Evolutionary conservation across 2,113 vertebrate species (phyloP), one percentile per base, ranked within the genome.

Genomic region (Campylomormyrus tamandua): DNA sequence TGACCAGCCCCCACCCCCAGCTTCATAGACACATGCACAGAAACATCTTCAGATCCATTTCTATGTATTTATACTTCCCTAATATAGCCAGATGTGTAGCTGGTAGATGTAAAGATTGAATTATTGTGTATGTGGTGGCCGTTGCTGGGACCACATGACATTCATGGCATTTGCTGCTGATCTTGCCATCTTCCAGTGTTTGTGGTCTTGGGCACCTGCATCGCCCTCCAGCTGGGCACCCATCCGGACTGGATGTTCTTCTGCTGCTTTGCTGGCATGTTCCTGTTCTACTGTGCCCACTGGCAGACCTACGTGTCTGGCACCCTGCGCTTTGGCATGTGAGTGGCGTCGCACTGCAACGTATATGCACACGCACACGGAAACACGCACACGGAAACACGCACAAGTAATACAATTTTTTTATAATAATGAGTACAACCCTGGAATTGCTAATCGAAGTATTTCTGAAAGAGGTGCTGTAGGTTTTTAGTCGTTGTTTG

Each of bases 171-270:
- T 5, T 74, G 24, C 87, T 45, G 48, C 88, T 45, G 17, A 24
- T 49, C 62, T 45, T 70, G 46, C 70, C 94, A 91, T 93, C 88
- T 91, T 93, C 83, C 96, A 99, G 98, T 99, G 93, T 99, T 99
- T 92, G 98, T 99, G 93, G 98, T 99, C 93, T 93, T 99, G 96
- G 98, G 98, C 92, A 99, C 98, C 91, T 98, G 97, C 93, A 97
- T 99, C 92, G 97, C 98, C 1, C 97, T 99, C 87, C 98, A 99
- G 91, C 95, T 99, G 95, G 98, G 98, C 39, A 99, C 98, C 86
- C 97, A 99, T 93, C 98, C 98, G 31, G 98, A 99, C 93, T 99
- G 98, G 98, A 99, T 99, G 98, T 99, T 99, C 95, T 99, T 99
- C 96, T 99, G 98, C 95, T 99, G 98, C 95, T 99, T 99, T 91